phyloP scores from a whole-genome alignment of 2,888 invertebrate genomes.

The Dasypolia templi region DNA sequence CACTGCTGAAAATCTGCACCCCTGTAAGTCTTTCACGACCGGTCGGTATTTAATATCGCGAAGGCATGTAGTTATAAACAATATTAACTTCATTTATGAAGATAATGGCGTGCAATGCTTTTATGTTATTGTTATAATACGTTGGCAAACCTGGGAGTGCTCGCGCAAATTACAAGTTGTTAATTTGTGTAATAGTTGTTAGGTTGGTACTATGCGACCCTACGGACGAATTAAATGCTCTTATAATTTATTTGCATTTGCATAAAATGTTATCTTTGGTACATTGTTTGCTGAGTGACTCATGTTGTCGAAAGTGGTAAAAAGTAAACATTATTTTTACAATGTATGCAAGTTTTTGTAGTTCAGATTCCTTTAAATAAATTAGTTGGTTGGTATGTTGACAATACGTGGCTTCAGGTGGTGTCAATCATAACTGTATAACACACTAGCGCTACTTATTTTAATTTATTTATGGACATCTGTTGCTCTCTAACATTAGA shows the following conservation, averaged over 20 bases:
- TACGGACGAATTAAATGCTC: constrained; percentile 52
- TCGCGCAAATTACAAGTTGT: constrained; percentile 66
- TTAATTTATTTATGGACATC: background rate
- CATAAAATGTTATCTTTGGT: constrained; percentile 61
- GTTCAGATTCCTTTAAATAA: background rate
- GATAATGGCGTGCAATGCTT: constrained; percentile 68
- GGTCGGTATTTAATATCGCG: constrained; percentile 59
- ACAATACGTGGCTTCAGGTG: too few relatives aligned
- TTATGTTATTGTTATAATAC: constrained; percentile 62
- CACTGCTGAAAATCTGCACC: constrained; percentile 31
- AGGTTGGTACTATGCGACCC: constrained; percentile 48
- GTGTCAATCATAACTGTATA: constrained; percentile 14
- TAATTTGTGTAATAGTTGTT: constrained; percentile 74
- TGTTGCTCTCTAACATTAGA: background rate
- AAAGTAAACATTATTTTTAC: background rate
- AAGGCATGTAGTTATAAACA: constrained; percentile 62
- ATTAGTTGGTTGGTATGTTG: background rate
- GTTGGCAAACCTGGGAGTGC: constrained; percentile 65
- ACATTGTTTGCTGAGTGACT: constrained; percentile 48
- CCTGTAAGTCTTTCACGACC: constrained; percentile 22
- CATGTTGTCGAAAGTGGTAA: constrained; percentile 9
- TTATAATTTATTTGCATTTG: constrained; percentile 60
- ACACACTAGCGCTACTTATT: background rate
- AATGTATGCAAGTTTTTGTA: background rate
- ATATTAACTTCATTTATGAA: constrained; percentile 63